These are phyloP conservation scores for Rhabdornis inornatus DNA, from an alignment of 2,113 vertebrate species.

Conservation along the genomic window DNA sequence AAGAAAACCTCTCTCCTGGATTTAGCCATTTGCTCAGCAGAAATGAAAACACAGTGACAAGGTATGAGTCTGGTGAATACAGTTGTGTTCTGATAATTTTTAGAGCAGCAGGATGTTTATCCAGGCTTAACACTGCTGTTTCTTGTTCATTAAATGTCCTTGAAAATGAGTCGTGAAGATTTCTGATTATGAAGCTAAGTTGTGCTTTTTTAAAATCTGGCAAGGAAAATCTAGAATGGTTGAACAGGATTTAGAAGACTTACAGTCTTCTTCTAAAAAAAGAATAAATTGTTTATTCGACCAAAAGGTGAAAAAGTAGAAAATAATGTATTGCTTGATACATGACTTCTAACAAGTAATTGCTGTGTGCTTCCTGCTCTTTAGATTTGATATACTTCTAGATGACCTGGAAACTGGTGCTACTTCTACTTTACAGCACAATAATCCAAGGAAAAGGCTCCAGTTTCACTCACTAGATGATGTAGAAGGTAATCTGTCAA, in stretches of 20 bases:
- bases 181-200: background rate
- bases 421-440: constrained; percentile 66
- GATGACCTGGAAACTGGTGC: constrained; percentile 78
- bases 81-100: background rate
- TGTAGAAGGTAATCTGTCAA: constrained; percentile 75
- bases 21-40: constrained; percentile 83
- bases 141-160: background rate
- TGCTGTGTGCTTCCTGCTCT: constrained; percentile 26
- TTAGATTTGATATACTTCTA: constrained; percentile 78
- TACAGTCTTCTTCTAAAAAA: background rate
- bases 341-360: background rate
- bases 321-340: background rate
- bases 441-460: constrained; percentile 83
- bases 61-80: constrained; percentile 61
- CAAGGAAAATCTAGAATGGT: background rate
- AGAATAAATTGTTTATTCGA: background rate
- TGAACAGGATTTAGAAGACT: background rate
- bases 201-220: background rate
- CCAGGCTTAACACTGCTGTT: background rate
- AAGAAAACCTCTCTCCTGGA: constrained; percentile 93
- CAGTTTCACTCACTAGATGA: constrained; percentile 79
- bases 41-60: constrained; percentile 77
- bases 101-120: background rate
- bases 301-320: background rate
- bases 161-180: background rate